Evolutionary conservation across 2,113 vertebrate species (phyloP), one percentile per base, ranked within the genome.

Genomic region (Micronisus gabar): DNA sequence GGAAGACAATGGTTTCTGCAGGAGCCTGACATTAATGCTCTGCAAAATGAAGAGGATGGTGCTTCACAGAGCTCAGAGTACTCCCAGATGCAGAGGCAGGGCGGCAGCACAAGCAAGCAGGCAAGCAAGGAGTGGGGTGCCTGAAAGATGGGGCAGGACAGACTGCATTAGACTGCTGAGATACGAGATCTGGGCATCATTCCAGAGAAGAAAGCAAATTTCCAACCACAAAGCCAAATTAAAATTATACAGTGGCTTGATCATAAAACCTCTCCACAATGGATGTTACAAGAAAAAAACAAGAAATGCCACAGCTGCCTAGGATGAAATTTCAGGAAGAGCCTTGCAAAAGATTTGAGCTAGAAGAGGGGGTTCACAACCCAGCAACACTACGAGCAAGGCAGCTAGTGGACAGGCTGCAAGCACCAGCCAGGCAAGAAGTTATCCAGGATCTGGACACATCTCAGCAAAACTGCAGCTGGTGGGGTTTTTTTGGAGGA

Each of bases 331-430:
- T 23, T 63, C 55, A 38, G 63, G 56, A 38, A 41, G 15, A n/a
- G 3, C 7, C 6, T 50, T 73, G 17, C 29, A 72, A 27, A 40
- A 52, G 32, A 36, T 36, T 27, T 53, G 50, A 48, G 5, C 25
- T 36, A 43, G 68, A 63, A 32, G n/a, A 58, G 25, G 27, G 34
- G 11, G 8, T 26, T 18, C 56, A n/a, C 27, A 75, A 15, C 22
- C 32, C 40, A 76, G 59, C 21, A 36, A 7, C 0, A 6, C 40
- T 21, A 18, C 0, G 0, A 80, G 47, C 4, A 15, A 27, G 36
- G 83, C 66, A 66, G 59, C 4, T 47, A 38, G 11, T 13, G 45
- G 45, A 25, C 34, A 56, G 38, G 20, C 20, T 80, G 65, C 38
- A 40, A 22, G 9, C 5, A 21, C 15, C 38, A 47, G 43, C 14